Percentiles rank a stretch among this genome's conserved stretches.
Evolutionary conservation across 2,113 vertebrate genomes (phyloP).

Genomic region (Sorex fumeus): DNA sequence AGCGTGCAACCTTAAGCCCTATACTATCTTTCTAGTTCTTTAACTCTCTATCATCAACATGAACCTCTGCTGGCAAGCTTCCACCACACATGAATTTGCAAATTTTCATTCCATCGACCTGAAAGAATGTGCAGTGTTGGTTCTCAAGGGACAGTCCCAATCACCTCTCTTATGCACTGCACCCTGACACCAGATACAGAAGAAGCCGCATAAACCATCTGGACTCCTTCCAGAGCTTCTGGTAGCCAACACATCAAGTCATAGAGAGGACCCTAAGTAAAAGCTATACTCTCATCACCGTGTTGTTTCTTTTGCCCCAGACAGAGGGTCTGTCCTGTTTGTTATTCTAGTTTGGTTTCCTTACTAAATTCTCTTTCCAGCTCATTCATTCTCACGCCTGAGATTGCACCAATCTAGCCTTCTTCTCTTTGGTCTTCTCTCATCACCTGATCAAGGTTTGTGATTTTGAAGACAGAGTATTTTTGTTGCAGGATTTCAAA

Average conservation of each 20-base stretch:
- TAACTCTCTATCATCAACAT: neutral
- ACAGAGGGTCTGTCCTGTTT: neutral
- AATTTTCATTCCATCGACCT: neutral
- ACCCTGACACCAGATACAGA: neutral
- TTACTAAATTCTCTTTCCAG: neutral
- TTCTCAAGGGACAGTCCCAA: neutral
- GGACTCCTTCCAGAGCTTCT: neutral
- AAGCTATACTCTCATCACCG: neutral
- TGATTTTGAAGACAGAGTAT: slow-evolving; percentile 4
- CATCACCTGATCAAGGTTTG: neutral
- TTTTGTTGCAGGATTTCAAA: slow-evolving; percentile 41
- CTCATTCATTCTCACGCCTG: neutral
- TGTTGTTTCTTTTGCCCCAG: neutral
- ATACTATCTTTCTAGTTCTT: neutral
- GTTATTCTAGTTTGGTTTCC: neutral
- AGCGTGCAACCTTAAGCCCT: neutral
- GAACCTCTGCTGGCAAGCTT: slow-evolving; percentile 6
- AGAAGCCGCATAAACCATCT: slow-evolving; percentile 2
- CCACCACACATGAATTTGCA: neutral
- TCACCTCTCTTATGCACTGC: neutral
- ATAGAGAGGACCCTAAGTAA: neutral
- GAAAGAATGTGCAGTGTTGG: neutral
- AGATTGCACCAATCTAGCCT: neutral
- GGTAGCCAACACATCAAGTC: neutral
- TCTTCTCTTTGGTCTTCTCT: neutral